Base-by-base conservation (phyloP, 2,888 invertebrate species). In the Pammene fasciana region DNA sequence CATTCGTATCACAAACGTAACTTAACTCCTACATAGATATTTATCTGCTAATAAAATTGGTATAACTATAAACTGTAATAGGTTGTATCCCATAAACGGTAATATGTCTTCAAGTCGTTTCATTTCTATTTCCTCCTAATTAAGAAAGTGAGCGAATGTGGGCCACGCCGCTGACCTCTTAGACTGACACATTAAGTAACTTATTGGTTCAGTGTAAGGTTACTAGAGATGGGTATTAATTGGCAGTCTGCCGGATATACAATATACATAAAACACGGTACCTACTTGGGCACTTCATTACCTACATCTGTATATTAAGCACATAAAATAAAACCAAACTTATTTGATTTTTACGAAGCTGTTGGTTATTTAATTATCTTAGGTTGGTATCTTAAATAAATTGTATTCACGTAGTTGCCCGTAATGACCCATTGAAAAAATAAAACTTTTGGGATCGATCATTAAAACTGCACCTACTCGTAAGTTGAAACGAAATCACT, bases 121-220 rank as follows among this genome's bases (percentile, higher is more conserved):
- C 57, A 56, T 67, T 54, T 65, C 57, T 56, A 59, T 61, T 67
- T 67, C 57, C 60, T 67, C 60, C 72, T 72, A 74, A 71, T 73
- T 73, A 74, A 68, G 70, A 72, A 68, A 65, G 55, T 59, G 72
- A 71, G 71, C 65, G 67, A 70, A 75, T 74, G 72, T 74, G 74
- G 74, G 74, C 73, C 74, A 75, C 73, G 61, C 72, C 72, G 73
- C 70, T 76, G 76, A 75, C 67, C 67, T 57, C 66, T 43, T 64
- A 70, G 68, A 73, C 74, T 74, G 78, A 76, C 77, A 78, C 80
- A 79, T 82, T 80, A 79, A 79, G 75, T 80, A 78, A 87, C 77
- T 83, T 86, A 88, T 68, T 16, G 57, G 62, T 54, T 56, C 55
- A 10, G 34, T 61, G 55, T 45, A 62, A 38, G 38, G 18, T 16